These are phyloP conservation scores for Nineta flava DNA, from an alignment of 2,888 invertebrate genomes.

Conservation along the genomic window DNA sequence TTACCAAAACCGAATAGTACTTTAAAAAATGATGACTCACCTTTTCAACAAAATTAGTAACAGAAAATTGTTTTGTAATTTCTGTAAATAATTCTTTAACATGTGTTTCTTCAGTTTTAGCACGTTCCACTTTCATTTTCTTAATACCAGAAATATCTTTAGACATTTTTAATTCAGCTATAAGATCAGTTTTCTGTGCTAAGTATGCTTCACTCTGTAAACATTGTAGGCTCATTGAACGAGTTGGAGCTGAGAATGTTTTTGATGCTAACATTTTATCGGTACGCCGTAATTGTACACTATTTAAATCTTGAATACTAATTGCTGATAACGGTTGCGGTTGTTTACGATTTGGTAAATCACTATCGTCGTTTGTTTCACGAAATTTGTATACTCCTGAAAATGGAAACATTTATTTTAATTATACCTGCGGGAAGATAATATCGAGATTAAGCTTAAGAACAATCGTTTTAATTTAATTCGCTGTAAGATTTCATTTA, in stretches of 20 bases:
- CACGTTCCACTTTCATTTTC: slow-evolving; percentile 80
- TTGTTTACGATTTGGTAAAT: slow-evolving; percentile 31
- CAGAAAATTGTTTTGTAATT: slow-evolving; percentile 69
- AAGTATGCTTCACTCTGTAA: slow-evolving; percentile 54
- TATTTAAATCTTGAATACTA: slow-evolving; percentile 72
- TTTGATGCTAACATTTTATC: slow-evolving; percentile 60
- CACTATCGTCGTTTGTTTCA: slow-evolving; percentile 6
- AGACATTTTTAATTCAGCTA: slow-evolving; percentile 82
- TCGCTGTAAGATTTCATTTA: too few species aligned
- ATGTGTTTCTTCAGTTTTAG: slow-evolving; percentile 65
- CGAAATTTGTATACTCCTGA: neutral
- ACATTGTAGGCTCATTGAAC: slow-evolving; percentile 62
- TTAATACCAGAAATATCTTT: slow-evolving; percentile 88
- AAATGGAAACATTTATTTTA: neutral
- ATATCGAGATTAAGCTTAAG: too few species aligned
- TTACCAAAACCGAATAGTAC: too few species aligned
- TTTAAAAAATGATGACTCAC: too few species aligned
- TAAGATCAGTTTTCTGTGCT: slow-evolving; percentile 68
- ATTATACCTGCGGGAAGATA: too few species aligned
- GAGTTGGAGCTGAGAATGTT: slow-evolving; percentile 67
- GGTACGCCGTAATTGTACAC: slow-evolving; percentile 64
- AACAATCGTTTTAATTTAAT: too few species aligned
- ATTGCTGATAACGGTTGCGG: slow-evolving; percentile 73
- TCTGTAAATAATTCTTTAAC: slow-evolving; percentile 74
- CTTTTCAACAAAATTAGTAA: slow-evolving; percentile 79